Evolutionary conservation across 64 coral and sea anemone genomes (phyloP), one percentile per base, ranked within the genome.

Genomic region (Montipora capricornis): DNA sequence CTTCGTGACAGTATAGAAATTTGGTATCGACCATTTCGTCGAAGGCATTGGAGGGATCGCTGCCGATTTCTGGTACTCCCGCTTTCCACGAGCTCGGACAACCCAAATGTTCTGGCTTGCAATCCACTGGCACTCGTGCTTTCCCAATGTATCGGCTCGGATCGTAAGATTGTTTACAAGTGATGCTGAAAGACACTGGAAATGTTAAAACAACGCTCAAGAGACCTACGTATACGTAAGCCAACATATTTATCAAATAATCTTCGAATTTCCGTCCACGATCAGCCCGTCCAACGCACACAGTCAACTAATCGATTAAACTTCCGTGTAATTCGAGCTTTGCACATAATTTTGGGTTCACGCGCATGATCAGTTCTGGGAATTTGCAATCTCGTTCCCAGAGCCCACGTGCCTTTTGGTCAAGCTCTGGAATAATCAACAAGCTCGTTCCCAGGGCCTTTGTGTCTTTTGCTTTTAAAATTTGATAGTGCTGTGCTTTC

Each of bases 1-100:
- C 82, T 86, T 86, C 82, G 58, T 86, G 82, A 68, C 82, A 86
- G 17, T n/a, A 66, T 52, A 86, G 52, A 86, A 86, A 86, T 16
- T 64, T 68, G 26, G 19, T 22, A 61, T 86, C 17, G 66, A 68
- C 66, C 53, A 70, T 60, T 71, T 71, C 16, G 68, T 71, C 68
- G 6, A 71, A 71, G 68, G 68, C 68, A 71, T 71, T 71, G 68
- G 68, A 71, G 68, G 68, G 15, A 71, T 71, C 68, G 68, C 68
- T 71, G 68, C 68, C 0, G 68, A 71, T 71, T 71, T 71, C 68
- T 71, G 68, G 68, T 71, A 71, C 68, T 19, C 68, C 68, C 68
- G 68, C 68, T 71, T 71, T 71, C 68, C 68, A 71, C 68, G 68
- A 71, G 68, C 68, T 7, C 68, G 68, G 68, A 71, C 68, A 71